Conservation (phyloP, 2,797 vertebrate genomes). For the Morus bassanus region DNA sequence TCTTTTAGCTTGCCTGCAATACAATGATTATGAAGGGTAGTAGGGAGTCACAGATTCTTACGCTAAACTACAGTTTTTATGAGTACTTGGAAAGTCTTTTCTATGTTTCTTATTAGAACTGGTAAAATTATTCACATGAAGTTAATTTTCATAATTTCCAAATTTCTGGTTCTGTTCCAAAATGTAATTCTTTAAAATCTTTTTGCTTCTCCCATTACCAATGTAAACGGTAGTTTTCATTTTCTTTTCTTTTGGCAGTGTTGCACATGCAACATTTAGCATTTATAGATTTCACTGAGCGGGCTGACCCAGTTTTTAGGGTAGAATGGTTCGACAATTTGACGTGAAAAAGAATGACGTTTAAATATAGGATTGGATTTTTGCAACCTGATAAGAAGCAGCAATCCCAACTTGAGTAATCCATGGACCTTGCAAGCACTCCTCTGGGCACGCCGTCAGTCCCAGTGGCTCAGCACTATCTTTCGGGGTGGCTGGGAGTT, state of each 20-base stretch:
- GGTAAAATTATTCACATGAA: background rate
- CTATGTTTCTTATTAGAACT: background rate
- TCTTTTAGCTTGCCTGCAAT: background rate
- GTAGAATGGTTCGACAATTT: background rate
- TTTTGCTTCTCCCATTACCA: background rate
- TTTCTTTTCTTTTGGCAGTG: background rate
- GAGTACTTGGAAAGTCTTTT: background rate
- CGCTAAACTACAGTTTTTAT: background rate
- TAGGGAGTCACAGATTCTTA: background rate
- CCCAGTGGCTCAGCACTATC: background rate
- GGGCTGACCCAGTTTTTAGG: background rate
- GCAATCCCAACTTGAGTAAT: background rate
- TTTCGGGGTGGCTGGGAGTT: background rate
- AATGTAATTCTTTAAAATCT: background rate
- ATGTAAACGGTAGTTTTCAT: background rate
- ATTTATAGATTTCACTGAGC: background rate
- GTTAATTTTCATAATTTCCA: background rate
- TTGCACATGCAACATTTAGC: background rate
- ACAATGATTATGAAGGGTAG: background rate
- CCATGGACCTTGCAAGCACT: background rate
- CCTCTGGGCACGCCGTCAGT: fast-evolving
- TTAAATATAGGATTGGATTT: background rate
- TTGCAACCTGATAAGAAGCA: background rate
- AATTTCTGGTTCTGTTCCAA: background rate
- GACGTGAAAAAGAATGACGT: fast-evolving